Base-by-base conservation (phyloP, 53 echinoderm and acorn worm species). In the Arbacia lixula region DNA sequence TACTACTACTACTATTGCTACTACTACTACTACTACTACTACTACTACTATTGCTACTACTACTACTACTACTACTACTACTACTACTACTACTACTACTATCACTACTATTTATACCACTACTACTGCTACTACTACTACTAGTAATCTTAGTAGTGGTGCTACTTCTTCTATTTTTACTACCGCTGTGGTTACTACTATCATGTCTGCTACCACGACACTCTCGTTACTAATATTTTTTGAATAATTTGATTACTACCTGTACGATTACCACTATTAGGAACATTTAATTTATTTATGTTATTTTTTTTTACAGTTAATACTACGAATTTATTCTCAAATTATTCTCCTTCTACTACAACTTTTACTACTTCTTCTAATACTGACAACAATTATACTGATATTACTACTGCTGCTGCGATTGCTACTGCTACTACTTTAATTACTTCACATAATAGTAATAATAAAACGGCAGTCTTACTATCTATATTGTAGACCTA, bases 1-100 rank as follows among this genome's bases (percentile, higher is more conserved):
- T 60, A 60, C 30, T 60, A 30, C 28, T 60, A 60, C 61, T 60
- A 60, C 61, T 60, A 60, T 32, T 60, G 17, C 61, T 60, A 30
- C 31, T 34, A 1, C 32, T 30, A 64, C 64, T 64, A 33, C 35
- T 64, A 12, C 4, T 64, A 56, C 25, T 56, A 56, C 25, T 56
- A 19, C 25, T 19, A 5, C 55, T 55, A 1, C 55, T 55, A 16
- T 6, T 55, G 1, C 55, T 17, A 55, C 55, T 55, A 55, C 55
- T 55, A 55, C 55, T 55, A 1, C 55, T 55, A 5, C 55, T 55
- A 3, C 55, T 55, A 11, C 55, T 55, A 11, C 55, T 55, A 1
- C 55, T 55, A 5, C 55, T 55, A 1, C 55, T 55, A 11, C 55
- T 55, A 11, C 55, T 55, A 1, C 55, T 55, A 11, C 55, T 55